Conservation (phyloP, 2,888 invertebrate genomes). For the Andrena marginata region DNA sequence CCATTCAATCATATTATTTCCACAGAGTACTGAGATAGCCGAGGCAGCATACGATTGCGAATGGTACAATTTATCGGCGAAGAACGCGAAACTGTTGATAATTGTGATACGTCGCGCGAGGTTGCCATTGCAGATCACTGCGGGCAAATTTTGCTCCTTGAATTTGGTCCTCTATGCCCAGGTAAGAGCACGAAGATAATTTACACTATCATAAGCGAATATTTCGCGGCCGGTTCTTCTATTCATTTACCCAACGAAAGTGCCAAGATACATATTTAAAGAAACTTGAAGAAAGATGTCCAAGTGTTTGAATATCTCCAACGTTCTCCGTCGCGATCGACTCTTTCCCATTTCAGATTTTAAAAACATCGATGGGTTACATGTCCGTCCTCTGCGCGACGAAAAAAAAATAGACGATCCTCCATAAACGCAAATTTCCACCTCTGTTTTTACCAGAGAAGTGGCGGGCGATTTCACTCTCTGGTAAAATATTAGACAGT, state of each 20-base stretch:
- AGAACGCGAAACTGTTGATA: slow-evolving; percentile 42
- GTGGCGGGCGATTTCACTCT: neutral
- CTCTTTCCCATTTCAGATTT: slow-evolving; percentile 58
- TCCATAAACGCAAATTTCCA: neutral
- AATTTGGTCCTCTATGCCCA: slow-evolving; percentile 52
- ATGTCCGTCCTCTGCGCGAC: slow-evolving; percentile 70
- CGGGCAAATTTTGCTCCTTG: slow-evolving; percentile 60
- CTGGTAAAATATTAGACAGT: neutral
- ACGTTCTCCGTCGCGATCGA: neutral
- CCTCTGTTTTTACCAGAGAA: neutral
- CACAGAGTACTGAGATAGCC: slow-evolving; percentile 53
- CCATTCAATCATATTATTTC: neutral
- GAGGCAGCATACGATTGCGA: slow-evolving; percentile 48
- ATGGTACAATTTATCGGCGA: slow-evolving; percentile 63
- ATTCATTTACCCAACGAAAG: too few relatives aligned
- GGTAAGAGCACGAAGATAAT: slow-evolving; percentile 10
- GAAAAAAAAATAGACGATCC: slow-evolving; percentile 4
- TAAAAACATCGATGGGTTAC: slow-evolving; percentile 74
- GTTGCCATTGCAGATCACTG: slow-evolving; percentile 59
- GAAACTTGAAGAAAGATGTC: neutral
- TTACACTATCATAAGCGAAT: neutral
- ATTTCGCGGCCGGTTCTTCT: too few relatives aligned
- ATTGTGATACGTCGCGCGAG: slow-evolving; percentile 57
- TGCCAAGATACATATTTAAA: neutral
- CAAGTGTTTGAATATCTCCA: neutral